These are phyloP conservation scores for Enteromius viviparus DNA, from an alignment of 2,797 vertebrate species.

Conservation along the genomic window DNA sequence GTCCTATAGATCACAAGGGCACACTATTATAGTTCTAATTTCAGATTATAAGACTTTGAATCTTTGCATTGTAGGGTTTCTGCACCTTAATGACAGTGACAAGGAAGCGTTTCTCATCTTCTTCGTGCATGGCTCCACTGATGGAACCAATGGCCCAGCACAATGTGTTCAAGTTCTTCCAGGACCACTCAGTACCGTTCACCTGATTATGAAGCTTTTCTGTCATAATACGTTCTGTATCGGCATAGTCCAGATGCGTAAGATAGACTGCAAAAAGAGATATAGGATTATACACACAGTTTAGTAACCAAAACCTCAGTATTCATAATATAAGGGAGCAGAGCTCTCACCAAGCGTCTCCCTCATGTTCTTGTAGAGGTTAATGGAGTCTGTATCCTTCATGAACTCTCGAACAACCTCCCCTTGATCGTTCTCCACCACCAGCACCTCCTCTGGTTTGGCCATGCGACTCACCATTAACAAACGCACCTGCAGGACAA, in stretches of 20 bases:
- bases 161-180: slow-evolving; percentile 97
- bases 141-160: slow-evolving; percentile 99
- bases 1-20: slow-evolving; percentile 76
- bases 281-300: not conserved
- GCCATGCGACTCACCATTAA: slow-evolving; percentile 99
- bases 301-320: not conserved
- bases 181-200: slow-evolving; percentile 97
- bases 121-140: slow-evolving; percentile 98
- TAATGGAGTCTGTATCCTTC: slow-evolving; percentile 99
- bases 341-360: slow-evolving; percentile 89
- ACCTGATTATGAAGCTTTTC: slow-evolving; percentile 99
- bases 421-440: slow-evolving; percentile 98
- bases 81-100: slow-evolving; percentile 97
- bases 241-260: slow-evolving; percentile 96
- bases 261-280: slow-evolving; percentile 85
- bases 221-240: slow-evolving; percentile 98
- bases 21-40: not conserved
- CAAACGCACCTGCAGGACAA: slow-evolving; percentile 84
- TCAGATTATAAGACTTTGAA: not conserved
- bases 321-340: not conserved
- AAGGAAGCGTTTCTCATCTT: slow-evolving; percentile 97
- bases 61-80: not conserved
- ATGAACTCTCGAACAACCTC: slow-evolving; percentile 98
- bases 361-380: slow-evolving; percentile 99
- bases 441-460: slow-evolving; percentile 96